Evolutionary conservation across 2,888 invertebrate genomes (phyloP).

Genomic region (Lasioglossum lativentre): DNA sequence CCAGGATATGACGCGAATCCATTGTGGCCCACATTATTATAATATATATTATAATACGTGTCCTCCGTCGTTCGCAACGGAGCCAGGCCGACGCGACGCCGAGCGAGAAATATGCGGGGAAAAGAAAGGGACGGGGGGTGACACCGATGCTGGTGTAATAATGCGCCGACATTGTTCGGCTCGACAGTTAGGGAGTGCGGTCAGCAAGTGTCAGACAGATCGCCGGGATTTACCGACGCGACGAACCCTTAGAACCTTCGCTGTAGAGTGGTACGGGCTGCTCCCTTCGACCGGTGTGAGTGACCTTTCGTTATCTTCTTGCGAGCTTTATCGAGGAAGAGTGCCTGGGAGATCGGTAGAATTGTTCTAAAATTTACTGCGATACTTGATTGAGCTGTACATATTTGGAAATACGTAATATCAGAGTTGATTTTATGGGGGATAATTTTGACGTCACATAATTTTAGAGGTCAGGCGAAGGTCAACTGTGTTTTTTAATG

Average conservation of each 20-base stretch:
- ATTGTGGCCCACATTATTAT: constrained; percentile 83
- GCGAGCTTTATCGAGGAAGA: not conserved
- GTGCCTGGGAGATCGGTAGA: not conserved
- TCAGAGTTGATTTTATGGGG: too few relatives aligned
- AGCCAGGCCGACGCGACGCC: constrained; percentile 7
- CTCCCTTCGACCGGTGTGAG: not conserved
- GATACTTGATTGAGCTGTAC: not conserved
- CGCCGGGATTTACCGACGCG: constrained; percentile 43
- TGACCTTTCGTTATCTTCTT: not conserved
- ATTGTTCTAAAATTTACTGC: not conserved
- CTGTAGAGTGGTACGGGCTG: not conserved
- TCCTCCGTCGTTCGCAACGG: constrained; percentile 63
- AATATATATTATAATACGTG: constrained; percentile 73
- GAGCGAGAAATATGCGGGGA: constrained; percentile 59
- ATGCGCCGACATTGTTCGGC: constrained; percentile 78
- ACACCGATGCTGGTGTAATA: constrained; percentile 64
- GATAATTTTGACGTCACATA: too few relatives aligned
- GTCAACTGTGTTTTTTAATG: too few relatives aligned
- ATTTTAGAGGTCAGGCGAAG: too few relatives aligned
- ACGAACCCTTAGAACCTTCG: not conserved
- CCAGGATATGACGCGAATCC: constrained; percentile 83
- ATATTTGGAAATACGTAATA: not conserved
- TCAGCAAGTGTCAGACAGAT: constrained; percentile 68
- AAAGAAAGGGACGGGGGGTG: constrained; percentile 60
- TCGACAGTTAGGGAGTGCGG: constrained; percentile 73